Conservation (phyloP, 2,888 invertebrate species). For the Chrysomela aeneicollis region DNA sequence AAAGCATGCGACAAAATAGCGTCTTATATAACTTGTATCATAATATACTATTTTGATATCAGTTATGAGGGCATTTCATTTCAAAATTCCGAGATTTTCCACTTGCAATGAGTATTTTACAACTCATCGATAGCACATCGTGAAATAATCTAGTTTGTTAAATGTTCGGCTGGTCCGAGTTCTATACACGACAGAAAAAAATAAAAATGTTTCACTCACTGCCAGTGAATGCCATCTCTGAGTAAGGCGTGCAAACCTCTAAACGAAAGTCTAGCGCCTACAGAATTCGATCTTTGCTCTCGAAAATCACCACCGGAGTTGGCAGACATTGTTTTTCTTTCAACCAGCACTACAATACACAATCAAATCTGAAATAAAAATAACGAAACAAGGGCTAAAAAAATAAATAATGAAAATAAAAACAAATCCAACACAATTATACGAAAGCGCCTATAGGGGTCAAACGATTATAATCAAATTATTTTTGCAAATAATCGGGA, state of each 20-base stretch:
- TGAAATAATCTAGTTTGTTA: neutral
- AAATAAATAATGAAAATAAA: conserved; percentile 25
- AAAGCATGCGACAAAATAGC: neutral
- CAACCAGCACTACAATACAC: conserved; percentile 24
- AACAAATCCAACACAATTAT: too few relatives aligned
- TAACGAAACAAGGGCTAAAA: conserved; percentile 26
- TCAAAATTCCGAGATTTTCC: too few relatives aligned
- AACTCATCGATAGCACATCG: too few relatives aligned
- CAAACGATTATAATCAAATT: too few relatives aligned
- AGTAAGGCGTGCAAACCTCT: conserved; percentile 54
- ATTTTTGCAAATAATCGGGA: too few relatives aligned
- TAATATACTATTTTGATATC: too few relatives aligned
- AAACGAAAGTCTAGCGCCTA: conserved; percentile 55
- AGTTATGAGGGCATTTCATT: too few relatives aligned
- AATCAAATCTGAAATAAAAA: conserved; percentile 29
- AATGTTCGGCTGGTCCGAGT: neutral
- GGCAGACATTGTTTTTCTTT: conserved; percentile 52
- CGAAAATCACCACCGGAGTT: conserved; percentile 56
- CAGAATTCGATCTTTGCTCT: conserved; percentile 57
- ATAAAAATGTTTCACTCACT: conserved; percentile 52
- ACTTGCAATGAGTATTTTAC: too few relatives aligned
- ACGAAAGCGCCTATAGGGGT: too few relatives aligned
- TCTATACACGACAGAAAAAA: conserved; percentile 14
- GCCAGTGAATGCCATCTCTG: conserved; percentile 57
- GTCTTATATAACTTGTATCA: too few relatives aligned